Base-by-base conservation (phyloP, 1,140 invertebrate genomes). In the Leucophenga varia region DNA sequence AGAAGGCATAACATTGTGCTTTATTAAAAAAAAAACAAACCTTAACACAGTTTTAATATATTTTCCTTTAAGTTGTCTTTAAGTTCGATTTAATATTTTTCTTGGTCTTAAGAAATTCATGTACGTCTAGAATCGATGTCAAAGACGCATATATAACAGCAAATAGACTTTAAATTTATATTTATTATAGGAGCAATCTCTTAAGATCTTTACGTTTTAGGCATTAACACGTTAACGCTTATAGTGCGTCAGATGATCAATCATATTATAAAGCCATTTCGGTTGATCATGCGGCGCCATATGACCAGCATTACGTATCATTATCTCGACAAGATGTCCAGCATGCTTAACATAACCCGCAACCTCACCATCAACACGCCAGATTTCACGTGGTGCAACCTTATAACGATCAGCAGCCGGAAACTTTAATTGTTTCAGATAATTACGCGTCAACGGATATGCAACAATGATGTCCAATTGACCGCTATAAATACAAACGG, bases 391-490 rank as follows among this genome's bases (percentile, higher is more conserved):
- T 2, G 79, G 65, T 1, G 87, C 82, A 25, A 75, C 79, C 52
- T 80, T 81, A 64, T 90, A 93, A 5, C 81, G 77, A 2, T 82
- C 77, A 1, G 82, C 74, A 2, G 81, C 83, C 18, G 78, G 73
- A 80, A 91, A 93, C 30, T 87, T 78, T 0, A 93, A 67, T 8
- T 82, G 75, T 22, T 76, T 76, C 6, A 93, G 68, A 64, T 87
- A 91, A 54, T 86, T 86, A 36, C 86, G 80, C 0, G 89, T 91
- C 21, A 88, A 61, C 0, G 89, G 85, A 72, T 90, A 90, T 2
- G 89, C 85, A 2, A 91, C 85, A 58, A 93, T 91, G 13, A 94
- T 86, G 65, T 94, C 91, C 28, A 93, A 64, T 61, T 93, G 89
- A 1, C 91, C 91, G 63, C 85, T 91, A 67, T 92, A 94, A 39